Conservation (phyloP, 2,113 vertebrate genomes). For the Oceanites oceanicus region DNA sequence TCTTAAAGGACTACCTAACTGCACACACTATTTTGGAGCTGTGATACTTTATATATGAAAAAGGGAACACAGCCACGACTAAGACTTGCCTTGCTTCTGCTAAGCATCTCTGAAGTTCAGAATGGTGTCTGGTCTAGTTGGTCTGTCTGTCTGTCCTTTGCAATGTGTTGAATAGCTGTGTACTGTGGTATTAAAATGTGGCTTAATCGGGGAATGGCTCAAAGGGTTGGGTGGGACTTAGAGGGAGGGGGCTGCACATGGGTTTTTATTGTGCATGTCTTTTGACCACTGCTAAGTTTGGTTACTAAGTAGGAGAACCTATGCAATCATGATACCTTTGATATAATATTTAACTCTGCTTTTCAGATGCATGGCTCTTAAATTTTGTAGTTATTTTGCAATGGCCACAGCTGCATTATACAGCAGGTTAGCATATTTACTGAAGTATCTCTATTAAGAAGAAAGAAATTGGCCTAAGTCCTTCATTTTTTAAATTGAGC, state of each 20-base stretch:
- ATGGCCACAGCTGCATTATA: conserved; percentile 36
- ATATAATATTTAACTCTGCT: background rate
- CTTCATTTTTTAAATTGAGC: background rate
- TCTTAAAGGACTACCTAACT: background rate
- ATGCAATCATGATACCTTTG: conserved; percentile 73
- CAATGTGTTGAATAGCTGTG: conserved; percentile 11
- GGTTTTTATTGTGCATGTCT: conserved; percentile 52
- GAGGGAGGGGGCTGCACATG: background rate
- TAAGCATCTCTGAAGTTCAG: conserved; percentile 44
- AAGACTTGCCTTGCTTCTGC: conserved; percentile 38
- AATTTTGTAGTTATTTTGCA: conserved; percentile 28
- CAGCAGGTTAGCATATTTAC: background rate
- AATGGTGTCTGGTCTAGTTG: conserved; percentile 30
- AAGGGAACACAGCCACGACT: conserved; percentile 51
- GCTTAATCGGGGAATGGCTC: conserved; percentile 57
- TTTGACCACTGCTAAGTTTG: conserved; percentile 7
- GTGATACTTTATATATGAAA: background rate
- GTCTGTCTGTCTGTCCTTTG: conserved; percentile 34
- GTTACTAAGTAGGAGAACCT: conserved; percentile 56
- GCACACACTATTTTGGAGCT: background rate
- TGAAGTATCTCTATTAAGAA: background rate
- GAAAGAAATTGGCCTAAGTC: background rate
- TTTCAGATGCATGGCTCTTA: conserved; percentile 52
- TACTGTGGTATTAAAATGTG: conserved; percentile 6
- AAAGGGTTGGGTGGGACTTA: conserved; percentile 1